Conservation (phyloP, 2,888 invertebrate genomes). For the Disparrhopalites patrizii region DNA sequence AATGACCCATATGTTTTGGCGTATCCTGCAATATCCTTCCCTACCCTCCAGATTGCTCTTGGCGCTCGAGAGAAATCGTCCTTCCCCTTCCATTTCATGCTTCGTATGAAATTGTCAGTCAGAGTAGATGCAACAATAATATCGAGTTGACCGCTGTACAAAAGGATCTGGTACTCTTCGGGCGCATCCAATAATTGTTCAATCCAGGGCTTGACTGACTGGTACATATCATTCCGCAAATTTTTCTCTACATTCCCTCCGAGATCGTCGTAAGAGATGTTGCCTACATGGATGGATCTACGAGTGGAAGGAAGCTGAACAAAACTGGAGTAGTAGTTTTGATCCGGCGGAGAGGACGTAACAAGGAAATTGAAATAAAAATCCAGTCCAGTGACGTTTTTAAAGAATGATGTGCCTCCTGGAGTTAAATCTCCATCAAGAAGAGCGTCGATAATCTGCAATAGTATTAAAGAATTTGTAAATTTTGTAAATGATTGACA, state of each 20-base stretch:
- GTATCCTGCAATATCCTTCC: slow-evolving; percentile 68
- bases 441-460: slow-evolving; percentile 61
- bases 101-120: slow-evolving; percentile 71
- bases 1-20: slow-evolving; percentile 67
- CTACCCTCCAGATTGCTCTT: slow-evolving; percentile 66
- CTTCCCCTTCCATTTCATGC: slow-evolving; percentile 65
- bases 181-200: slow-evolving; percentile 60
- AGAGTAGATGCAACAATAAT: slow-evolving; percentile 85
- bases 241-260: slow-evolving; percentile 62
- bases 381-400: slow-evolving; percentile 69
- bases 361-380: slow-evolving; percentile 72
- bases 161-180: slow-evolving; percentile 63
- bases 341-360: slow-evolving; percentile 57
- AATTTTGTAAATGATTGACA: not conserved
- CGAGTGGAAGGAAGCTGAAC: slow-evolving; percentile 63
- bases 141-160: slow-evolving; percentile 88
- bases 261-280: slow-evolving; percentile 63
- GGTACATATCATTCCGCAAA: slow-evolving; percentile 73
- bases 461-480: not conserved
- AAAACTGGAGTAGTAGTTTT: slow-evolving; percentile 58
- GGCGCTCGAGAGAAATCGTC: slow-evolving; percentile 64
- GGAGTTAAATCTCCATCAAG: slow-evolving; percentile 64
- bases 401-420: slow-evolving; percentile 59
- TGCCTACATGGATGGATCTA: slow-evolving; percentile 78
- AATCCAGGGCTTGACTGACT: slow-evolving; percentile 69